phyloP scores from a whole-genome alignment of 2,797 vertebrate species.

The Rhinella marina region DNA sequence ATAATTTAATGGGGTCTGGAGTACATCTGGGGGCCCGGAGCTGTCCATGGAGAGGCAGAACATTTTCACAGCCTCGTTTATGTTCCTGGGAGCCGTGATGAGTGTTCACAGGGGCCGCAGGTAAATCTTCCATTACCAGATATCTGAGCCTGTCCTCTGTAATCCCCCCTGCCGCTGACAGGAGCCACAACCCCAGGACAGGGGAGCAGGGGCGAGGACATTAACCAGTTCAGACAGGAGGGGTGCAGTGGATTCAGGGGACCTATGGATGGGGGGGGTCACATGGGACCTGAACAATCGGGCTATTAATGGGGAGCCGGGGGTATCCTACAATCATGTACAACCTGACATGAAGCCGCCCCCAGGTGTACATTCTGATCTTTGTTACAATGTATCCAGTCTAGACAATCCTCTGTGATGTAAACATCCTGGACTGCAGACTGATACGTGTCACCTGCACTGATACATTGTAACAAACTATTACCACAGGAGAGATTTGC shows the following conservation, averaged over 20 bases:
- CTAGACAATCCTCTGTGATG: not conserved
- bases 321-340: too few relatives aligned
- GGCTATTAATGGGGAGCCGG: not conserved
- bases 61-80: constrained; percentile 47
- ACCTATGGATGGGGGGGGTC: not conserved
- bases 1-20: constrained; percentile 64
- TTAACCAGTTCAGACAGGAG: not conserved
- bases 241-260: not conserved
- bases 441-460: not conserved
- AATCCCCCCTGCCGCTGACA: constrained; percentile 46
- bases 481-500: not conserved
- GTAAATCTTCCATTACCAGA: constrained; percentile 43
- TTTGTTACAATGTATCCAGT: not conserved
- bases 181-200: constrained; percentile 28
- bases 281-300: not conserved
- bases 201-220: not conserved
- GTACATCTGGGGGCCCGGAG: constrained; percentile 63
- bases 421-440: not conserved
- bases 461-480: not conserved
- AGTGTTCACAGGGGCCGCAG: not conserved
- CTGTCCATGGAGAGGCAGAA: constrained; percentile 52
- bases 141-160: constrained; percentile 32
- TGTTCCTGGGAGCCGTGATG: constrained; percentile 46
- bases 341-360: not conserved
- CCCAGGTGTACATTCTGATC: too few relatives aligned